phyloP scores from a whole-genome alignment of 2,888 invertebrate species.

The Protonemura montana region DNA sequence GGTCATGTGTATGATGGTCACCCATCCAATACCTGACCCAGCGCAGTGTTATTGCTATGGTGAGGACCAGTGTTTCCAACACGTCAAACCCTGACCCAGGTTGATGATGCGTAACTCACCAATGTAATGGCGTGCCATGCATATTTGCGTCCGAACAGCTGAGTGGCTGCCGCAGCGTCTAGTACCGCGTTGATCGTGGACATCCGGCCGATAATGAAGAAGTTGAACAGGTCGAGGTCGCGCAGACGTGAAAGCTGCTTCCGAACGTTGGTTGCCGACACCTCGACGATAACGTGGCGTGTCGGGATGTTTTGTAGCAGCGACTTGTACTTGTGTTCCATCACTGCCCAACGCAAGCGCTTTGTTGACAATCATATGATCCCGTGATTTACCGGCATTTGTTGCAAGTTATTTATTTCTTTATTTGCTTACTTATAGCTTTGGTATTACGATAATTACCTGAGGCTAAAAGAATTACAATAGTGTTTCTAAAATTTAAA shows the following conservation, averaged over 20 bases:
- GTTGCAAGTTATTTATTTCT: too few relatives aligned
- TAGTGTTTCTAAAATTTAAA: too few relatives aligned
- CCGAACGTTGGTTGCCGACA: constrained; percentile 54
- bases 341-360: constrained; percentile 64
- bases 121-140: constrained; percentile 88
- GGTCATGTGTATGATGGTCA: too few relatives aligned
- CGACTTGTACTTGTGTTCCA: constrained; percentile 94
- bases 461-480: too few relatives aligned
- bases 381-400: too few relatives aligned
- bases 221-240: constrained; percentile 87
- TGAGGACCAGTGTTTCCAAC: too few relatives aligned
- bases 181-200: constrained; percentile 74
- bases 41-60: too few relatives aligned
- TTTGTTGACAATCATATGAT: too few relatives aligned
- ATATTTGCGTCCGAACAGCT: constrained; percentile 82
- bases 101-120: constrained; percentile 54
- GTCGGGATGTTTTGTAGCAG: constrained; percentile 89
- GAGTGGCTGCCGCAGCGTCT: constrained; percentile 74
- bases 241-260: constrained; percentile 76
- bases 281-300: constrained; percentile 77
- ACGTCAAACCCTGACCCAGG: too few relatives aligned
- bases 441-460: too few relatives aligned
- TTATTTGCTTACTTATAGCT: too few relatives aligned
- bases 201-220: constrained; percentile 81
- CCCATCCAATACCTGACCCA: too few relatives aligned